Evolutionary conservation across 2,113 vertebrate species (phyloP).

Genomic region (Equus quagga): DNA sequence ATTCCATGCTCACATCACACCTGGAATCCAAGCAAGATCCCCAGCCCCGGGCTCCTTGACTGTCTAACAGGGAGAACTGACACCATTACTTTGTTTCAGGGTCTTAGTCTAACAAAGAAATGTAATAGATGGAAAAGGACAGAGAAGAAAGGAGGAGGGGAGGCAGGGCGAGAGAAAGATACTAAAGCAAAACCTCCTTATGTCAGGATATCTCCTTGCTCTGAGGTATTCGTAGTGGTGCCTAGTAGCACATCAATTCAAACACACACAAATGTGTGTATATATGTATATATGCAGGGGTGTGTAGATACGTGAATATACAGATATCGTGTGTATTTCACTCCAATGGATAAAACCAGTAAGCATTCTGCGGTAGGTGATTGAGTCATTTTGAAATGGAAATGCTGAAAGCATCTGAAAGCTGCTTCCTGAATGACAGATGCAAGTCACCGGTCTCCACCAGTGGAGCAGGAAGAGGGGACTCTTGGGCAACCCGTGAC

Average conservation of each 20-base stretch:
- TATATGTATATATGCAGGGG: neutral
- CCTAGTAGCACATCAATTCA: neutral
- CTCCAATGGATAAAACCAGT: neutral
- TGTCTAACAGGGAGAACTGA: neutral
- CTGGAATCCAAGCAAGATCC: neutral
- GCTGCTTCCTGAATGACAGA: neutral
- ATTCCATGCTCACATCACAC: neutral
- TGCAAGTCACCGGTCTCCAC: neutral
- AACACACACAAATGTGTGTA: accelerated
- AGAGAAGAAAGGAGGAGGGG: neutral
- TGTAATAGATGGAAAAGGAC: neutral
- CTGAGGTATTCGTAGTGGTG: neutral
- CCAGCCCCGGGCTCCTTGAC: neutral
- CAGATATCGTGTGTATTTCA: neutral
- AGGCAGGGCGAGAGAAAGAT: neutral
- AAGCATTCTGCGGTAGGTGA: neutral
- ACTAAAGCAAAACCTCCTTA: neutral
- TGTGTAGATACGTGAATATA: neutral
- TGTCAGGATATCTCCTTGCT: neutral
- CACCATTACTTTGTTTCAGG: neutral
- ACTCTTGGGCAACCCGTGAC: accelerated
- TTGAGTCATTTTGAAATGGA: neutral
- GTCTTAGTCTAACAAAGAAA: neutral
- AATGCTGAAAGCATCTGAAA: neutral
- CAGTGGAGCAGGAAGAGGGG: too few relatives aligned